phyloP scores from a whole-genome alignment of 1,140 invertebrate species.

The Lordiphosa collinella region DNA sequence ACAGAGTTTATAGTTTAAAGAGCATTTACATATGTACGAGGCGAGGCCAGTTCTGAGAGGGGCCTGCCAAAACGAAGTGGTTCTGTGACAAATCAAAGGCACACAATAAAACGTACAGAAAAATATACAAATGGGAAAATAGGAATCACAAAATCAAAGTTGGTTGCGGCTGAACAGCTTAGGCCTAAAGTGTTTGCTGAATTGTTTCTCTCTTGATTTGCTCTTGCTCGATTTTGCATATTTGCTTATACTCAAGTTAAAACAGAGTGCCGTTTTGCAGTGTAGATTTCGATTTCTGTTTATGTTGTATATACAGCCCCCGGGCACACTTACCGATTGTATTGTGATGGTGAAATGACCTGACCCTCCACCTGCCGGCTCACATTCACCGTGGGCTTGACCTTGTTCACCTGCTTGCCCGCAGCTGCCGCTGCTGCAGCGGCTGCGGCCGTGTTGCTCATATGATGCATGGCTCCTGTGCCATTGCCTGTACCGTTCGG shows the following conservation, averaged over 20 bases:
- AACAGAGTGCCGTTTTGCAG: slow-evolving; percentile 10
- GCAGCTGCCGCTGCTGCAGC: slow-evolving; percentile 81
- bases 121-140: slow-evolving; percentile 15
- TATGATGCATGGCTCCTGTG: slow-evolving; percentile 82
- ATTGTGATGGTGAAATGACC: slow-evolving; percentile 80
- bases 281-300: slow-evolving; percentile 2
- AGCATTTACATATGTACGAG: slow-evolving; percentile 68
- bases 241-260: slow-evolving; percentile 4
- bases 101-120: slow-evolving; percentile 17
- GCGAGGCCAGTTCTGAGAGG: slow-evolving; percentile 5
- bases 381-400: slow-evolving; percentile 89
- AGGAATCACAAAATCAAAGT: no score
- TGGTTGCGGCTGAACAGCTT: no score
- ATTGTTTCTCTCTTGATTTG: neutral
- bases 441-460: slow-evolving; percentile 81
- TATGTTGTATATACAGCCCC: neutral
- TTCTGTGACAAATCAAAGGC: slow-evolving; percentile 14
- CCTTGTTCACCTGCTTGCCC: slow-evolving; percentile 91
- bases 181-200: slow-evolving; percentile 1
- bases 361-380: slow-evolving; percentile 82
- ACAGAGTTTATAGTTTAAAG: slow-evolving; percentile 36
- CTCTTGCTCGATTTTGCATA: neutral
- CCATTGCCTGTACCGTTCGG: slow-evolving; percentile 82
- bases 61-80: slow-evolving; percentile 22
- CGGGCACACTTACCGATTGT: slow-evolving; percentile 77